Evolutionary conservation across 2,888 invertebrate species (phyloP).

Genomic region (Loripinus fragilis): DNA sequence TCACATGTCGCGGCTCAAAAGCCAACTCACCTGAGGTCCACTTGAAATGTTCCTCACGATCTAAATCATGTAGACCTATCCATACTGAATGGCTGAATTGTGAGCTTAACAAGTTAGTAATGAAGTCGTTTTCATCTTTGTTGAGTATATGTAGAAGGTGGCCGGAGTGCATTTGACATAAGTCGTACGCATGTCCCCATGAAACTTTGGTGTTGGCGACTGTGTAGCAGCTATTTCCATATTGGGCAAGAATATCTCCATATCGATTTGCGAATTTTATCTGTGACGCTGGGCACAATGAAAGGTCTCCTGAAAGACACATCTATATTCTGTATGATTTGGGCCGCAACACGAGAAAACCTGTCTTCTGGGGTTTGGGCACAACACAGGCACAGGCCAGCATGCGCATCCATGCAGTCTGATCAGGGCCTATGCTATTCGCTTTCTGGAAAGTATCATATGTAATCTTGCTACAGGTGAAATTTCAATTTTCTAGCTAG

Average conservation of each 20-base stretch:
- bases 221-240: slow-evolving; percentile 17
- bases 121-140: slow-evolving; percentile 14
- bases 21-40: slow-evolving; percentile 38
- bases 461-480: too few species aligned
- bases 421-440: too few species aligned
- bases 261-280: not conserved
- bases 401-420: too few species aligned
- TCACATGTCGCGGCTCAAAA: too few species aligned
- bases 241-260: slow-evolving; percentile 7
- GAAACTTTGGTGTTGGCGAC: not conserved
- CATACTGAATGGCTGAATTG: slow-evolving; percentile 26
- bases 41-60: slow-evolving; percentile 24
- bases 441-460: too few species aligned
- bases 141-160: slow-evolving; percentile 18
- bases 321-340: not conserved
- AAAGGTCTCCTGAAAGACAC: not conserved
- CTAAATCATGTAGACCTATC: slow-evolving; percentile 31
- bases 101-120: not conserved
- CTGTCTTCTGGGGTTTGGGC: too few species aligned
- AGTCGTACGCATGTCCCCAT: slow-evolving; percentile 20
- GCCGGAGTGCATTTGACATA: slow-evolving; percentile 17
- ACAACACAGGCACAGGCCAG: too few species aligned
- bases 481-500: too few species aligned
- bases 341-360: too few species aligned
- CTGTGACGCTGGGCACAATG: not conserved